phyloP scores from a whole-genome alignment of 1,140 invertebrate genomes.

The Brachionus paranguensis region DNA sequence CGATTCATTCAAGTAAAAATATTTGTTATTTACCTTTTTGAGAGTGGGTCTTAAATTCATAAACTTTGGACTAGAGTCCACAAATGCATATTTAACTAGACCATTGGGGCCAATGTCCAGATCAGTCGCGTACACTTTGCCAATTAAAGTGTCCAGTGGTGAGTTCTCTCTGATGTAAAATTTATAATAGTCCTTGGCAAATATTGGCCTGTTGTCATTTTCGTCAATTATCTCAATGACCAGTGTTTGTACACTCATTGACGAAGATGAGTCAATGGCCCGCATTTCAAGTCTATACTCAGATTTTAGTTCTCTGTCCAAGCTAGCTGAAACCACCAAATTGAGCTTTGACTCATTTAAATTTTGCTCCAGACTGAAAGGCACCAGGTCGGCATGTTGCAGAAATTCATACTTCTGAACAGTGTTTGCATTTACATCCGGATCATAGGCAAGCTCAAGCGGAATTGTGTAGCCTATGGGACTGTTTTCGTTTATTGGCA shows the following conservation, averaged over 20 bases:
- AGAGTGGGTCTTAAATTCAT: neutral
- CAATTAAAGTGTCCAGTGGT: conserved; percentile 5
- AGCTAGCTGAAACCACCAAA: neutral
- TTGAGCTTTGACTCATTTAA: conserved; percentile 9
- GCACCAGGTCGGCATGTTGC: neutral
- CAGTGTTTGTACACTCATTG: neutral
- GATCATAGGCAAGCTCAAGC: conserved; percentile 8
- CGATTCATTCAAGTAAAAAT: conserved; percentile 30
- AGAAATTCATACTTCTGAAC: neutral
- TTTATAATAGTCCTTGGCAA: neutral
- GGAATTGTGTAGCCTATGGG: conserved; percentile 25
- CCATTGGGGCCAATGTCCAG: conserved; percentile 6
- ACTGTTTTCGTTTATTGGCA: conserved; percentile 23
- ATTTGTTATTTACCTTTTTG: neutral
- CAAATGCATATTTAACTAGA: neutral
- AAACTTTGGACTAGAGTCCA: neutral
- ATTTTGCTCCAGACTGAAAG: neutral
- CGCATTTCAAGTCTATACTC: neutral
- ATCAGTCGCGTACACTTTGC: conserved; percentile 11
- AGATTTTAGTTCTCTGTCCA: neutral
- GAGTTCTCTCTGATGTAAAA: conserved; percentile 21
- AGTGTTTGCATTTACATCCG: neutral
- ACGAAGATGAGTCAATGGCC: neutral
- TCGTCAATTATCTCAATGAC: neutral
- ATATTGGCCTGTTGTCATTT: conserved; percentile 35